phyloP scores from a whole-genome alignment of 2,797 vertebrate species.

The Linurgus olivaceus region DNA sequence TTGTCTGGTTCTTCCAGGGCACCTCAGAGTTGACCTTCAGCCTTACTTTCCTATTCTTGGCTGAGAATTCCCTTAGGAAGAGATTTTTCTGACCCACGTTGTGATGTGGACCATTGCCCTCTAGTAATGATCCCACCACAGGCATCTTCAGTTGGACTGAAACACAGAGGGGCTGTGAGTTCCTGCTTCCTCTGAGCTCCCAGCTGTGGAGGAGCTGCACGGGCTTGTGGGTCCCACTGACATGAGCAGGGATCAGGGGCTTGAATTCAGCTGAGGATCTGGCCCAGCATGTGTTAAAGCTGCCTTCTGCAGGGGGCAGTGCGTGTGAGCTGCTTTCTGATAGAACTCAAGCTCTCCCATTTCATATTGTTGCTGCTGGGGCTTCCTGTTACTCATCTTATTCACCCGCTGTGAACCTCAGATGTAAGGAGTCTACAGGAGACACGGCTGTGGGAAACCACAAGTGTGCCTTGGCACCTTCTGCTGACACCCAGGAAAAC shows the following conservation, averaged over 20 bases:
- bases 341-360: not conserved
- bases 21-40: constrained; percentile 35
- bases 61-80: constrained; percentile 32
- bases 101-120: not conserved
- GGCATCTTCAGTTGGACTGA: not conserved
- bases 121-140: constrained; percentile 12
- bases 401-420: not conserved
- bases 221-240: not conserved
- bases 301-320: not conserved
- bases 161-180: not conserved
- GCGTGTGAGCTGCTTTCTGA: not conserved
- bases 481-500: not conserved
- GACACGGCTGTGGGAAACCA: not conserved
- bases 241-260: not conserved
- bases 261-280: not conserved
- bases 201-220: not conserved
- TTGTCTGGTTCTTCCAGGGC: constrained; percentile 1
- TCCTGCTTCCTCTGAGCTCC: constrained; percentile 12
- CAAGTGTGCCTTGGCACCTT: not conserved
- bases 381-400: not conserved
- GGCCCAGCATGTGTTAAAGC: not conserved
- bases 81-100: not conserved
- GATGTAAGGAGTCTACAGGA: accelerated
- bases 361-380: not conserved
- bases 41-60: constrained; percentile 42